Conservation (phyloP, 2,888 invertebrate genomes). For the Lagria hirta region DNA sequence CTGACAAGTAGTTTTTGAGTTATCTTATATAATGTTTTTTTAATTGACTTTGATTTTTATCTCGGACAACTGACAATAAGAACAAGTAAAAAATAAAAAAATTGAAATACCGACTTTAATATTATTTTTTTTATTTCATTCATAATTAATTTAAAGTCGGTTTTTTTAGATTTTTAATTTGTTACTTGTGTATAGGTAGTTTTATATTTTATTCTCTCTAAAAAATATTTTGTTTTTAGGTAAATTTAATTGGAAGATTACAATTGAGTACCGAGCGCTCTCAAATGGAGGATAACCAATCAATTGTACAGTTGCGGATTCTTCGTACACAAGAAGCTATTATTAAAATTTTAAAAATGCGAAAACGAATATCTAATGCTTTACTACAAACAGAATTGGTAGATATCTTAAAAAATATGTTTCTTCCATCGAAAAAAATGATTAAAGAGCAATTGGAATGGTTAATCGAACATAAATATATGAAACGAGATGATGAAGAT, state of each 20-base stretch:
- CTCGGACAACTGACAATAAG: too few relatives aligned
- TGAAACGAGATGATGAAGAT: conserved; percentile 94
- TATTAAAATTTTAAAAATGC: conserved; percentile 98
- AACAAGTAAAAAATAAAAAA: too few relatives aligned
- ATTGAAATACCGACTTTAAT: too few relatives aligned
- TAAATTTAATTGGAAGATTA: conserved; percentile 93
- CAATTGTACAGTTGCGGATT: conserved; percentile 95
- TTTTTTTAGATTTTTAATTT: too few relatives aligned
- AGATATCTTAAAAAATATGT: conserved; percentile 99
- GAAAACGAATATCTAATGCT: conserved; percentile 91
- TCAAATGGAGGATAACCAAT: conserved; percentile 97
- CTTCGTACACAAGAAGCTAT: conserved; percentile 95
- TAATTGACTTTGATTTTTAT: too few relatives aligned
- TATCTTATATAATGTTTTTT: too few relatives aligned
- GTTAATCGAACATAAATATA: conserved; percentile 99
- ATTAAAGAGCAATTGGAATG: conserved; percentile 99
- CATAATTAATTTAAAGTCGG: too few relatives aligned
- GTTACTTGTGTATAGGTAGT: too few relatives aligned
- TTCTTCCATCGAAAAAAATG: conserved; percentile 98
- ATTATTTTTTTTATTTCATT: too few relatives aligned
- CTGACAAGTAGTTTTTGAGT: too few relatives aligned
- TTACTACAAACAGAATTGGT: conserved; percentile 96
- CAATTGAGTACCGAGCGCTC: conserved; percentile 94
- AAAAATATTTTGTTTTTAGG: too few relatives aligned
- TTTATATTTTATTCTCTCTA: conserved; percentile 7